These are phyloP conservation scores for Dicerorhinus sumatrensis DNA, from an alignment of 2,113 vertebrate genomes.

Conservation along the genomic window DNA sequence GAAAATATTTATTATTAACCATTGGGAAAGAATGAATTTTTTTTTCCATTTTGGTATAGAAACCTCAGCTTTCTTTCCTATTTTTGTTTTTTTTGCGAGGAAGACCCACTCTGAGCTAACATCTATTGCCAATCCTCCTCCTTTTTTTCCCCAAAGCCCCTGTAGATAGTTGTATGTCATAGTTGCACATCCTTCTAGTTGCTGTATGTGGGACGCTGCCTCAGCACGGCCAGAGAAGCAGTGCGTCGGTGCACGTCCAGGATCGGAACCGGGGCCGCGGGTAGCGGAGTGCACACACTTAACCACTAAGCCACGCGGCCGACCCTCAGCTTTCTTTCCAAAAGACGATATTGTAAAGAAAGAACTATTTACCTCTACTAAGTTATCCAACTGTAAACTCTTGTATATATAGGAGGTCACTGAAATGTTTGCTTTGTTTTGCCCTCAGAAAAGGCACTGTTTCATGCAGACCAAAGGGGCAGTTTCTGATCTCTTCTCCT, in stretches of 20 bases:
- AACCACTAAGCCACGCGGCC: too few species aligned
- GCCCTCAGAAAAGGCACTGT: not conserved
- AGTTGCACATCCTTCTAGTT: too few species aligned
- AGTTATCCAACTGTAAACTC: not conserved
- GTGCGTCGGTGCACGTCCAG: too few species aligned
- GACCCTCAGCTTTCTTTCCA: not conserved
- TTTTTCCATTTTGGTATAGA: conserved; percentile 33
- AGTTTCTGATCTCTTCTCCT: not conserved
- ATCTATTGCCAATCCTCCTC: too few species aligned
- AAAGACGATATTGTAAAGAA: not conserved
- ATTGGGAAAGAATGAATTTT: not conserved
- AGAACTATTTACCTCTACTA: not conserved
- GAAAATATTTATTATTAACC: not conserved
- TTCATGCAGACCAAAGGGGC: not conserved
- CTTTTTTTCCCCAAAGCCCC: too few species aligned
- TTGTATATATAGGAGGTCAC: not conserved
- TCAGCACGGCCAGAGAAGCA: too few species aligned
- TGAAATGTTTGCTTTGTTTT: not conserved
- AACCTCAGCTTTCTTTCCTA: not conserved
- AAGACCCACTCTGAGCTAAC: too few species aligned
- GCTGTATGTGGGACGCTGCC: too few species aligned
- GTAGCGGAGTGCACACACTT: too few species aligned
- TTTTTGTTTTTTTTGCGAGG: too few species aligned
- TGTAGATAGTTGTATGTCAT: too few species aligned
- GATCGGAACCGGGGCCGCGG: too few species aligned